Conservation (phyloP, 2,113 vertebrate species). For the Tautogolabrus adspersus region DNA sequence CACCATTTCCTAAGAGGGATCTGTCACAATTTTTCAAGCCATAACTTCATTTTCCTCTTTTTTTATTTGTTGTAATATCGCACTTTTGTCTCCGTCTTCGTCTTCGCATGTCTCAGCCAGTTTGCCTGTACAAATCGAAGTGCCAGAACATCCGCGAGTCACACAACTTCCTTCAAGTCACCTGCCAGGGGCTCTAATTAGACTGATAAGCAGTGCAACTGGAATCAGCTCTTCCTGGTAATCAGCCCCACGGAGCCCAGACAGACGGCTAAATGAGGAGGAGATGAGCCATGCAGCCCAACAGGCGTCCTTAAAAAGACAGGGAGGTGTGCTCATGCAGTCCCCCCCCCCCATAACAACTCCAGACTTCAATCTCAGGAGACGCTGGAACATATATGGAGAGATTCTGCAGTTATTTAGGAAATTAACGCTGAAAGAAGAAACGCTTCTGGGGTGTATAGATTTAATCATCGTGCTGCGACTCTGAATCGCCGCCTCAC, state of each 20-base stretch:
- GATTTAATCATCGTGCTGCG: conserved; percentile 67
- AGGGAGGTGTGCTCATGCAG: conserved; percentile 57
- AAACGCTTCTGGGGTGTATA: conserved; percentile 40
- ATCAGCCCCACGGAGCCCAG: conserved; percentile 81
- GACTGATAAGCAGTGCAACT: conserved; percentile 80
- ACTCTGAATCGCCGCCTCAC: conserved; percentile 37
- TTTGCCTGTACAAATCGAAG: conserved; percentile 53
- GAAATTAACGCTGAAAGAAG: conserved; percentile 34
- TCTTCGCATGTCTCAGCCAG: conserved; percentile 28
- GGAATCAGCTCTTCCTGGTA: conserved; percentile 79
- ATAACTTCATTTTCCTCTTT: conserved; percentile 15
- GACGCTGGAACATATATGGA: conserved; percentile 45
- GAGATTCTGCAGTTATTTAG: conserved; percentile 52
- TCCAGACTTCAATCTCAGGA: conserved; percentile 48
- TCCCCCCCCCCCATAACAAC: conserved; percentile 34
- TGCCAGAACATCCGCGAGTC: conserved; percentile 58
- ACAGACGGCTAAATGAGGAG: conserved; percentile 80
- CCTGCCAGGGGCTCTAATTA: conserved; percentile 82
- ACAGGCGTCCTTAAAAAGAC: conserved; percentile 82
- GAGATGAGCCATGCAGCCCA: conserved; percentile 80
- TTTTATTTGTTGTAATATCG: conserved; percentile 9
- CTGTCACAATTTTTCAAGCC: conserved; percentile 39
- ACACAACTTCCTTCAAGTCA: conserved; percentile 74
- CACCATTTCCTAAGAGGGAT: conserved; percentile 19
- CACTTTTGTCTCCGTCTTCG: conserved; percentile 9